A percentile compares a stretch with the other conserved stretches of the same genome.
phyloP scores from a whole-genome alignment of 2,888 invertebrate species.

The Drosophila quinaria region DNA sequence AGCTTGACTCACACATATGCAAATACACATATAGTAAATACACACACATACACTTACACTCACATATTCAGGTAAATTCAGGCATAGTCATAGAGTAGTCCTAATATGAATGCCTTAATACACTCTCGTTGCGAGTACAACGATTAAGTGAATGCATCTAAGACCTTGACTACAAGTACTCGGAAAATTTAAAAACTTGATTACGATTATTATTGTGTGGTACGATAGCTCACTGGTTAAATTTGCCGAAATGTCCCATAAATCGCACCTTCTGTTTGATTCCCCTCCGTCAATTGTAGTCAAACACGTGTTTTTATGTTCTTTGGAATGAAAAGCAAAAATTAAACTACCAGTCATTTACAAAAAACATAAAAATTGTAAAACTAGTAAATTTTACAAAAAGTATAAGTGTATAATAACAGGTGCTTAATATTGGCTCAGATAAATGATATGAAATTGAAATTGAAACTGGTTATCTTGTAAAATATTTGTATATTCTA shows the following conservation, averaged over 20 bases:
- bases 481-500: background rate
- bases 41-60: background rate
- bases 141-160: background rate
- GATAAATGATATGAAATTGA: background rate
- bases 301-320: too few relatives aligned
- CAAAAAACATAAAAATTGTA: too few relatives aligned
- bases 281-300: too few relatives aligned
- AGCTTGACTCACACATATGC: conserved; percentile 21
- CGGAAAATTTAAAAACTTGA: background rate
- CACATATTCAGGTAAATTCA: conserved; percentile 10
- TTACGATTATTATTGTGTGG: too few relatives aligned
- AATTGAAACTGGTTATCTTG: background rate
- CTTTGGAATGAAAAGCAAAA: too few relatives aligned
- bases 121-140: conserved; percentile 4
- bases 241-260: too few relatives aligned
- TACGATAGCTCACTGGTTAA: too few relatives aligned
- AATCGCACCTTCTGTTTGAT: too few relatives aligned
- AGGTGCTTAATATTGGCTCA: background rate
- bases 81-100: conserved; percentile 12
- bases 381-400: background rate
- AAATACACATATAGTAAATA: background rate
- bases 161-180: background rate
- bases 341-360: too few relatives aligned
- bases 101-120: conserved; percentile 14
- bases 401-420: background rate